Evolutionary conservation across 2,113 vertebrate species (phyloP).

Genomic region (Helogale parvula): DNA sequence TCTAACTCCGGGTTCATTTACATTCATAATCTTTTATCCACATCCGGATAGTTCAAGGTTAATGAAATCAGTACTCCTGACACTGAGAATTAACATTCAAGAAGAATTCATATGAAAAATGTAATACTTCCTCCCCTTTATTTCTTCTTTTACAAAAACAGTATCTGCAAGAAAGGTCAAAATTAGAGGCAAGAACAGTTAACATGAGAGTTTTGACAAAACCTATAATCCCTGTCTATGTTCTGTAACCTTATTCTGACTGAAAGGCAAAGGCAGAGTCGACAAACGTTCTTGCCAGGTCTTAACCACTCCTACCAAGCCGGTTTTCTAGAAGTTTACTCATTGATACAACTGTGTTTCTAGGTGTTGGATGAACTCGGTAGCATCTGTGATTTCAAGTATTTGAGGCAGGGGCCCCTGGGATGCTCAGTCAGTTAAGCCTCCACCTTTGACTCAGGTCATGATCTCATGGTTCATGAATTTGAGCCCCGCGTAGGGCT

Average conservation of each 20-base stretch:
- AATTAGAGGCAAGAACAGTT: background rate
- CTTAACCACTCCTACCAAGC: background rate
- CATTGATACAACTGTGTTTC: background rate
- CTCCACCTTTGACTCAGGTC: too few species aligned
- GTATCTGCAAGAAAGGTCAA: background rate
- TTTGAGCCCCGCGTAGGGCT: too few species aligned
- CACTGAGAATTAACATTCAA: slow-evolving; percentile 28
- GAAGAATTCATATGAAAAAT: background rate
- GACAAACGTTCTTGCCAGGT: background rate
- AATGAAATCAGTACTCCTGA: slow-evolving; percentile 51
- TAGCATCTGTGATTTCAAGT: background rate
- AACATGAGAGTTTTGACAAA: background rate
- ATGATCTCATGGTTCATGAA: too few species aligned
- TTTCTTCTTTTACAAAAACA: slow-evolving; percentile 26
- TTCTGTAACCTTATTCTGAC: background rate
- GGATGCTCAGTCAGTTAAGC: too few species aligned
- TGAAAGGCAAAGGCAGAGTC: background rate
- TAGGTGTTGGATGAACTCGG: background rate
- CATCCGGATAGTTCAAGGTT: slow-evolving; percentile 62
- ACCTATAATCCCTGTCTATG: background rate
- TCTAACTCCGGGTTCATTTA: slow-evolving; percentile 48
- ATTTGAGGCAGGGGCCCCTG: background rate
- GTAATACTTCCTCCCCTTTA: background rate
- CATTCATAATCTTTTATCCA: slow-evolving; percentile 38
- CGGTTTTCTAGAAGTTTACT: background rate